Evolutionary conservation across 2,888 invertebrate genomes (phyloP).

Genomic region (Dryadula phaetusa): DNA sequence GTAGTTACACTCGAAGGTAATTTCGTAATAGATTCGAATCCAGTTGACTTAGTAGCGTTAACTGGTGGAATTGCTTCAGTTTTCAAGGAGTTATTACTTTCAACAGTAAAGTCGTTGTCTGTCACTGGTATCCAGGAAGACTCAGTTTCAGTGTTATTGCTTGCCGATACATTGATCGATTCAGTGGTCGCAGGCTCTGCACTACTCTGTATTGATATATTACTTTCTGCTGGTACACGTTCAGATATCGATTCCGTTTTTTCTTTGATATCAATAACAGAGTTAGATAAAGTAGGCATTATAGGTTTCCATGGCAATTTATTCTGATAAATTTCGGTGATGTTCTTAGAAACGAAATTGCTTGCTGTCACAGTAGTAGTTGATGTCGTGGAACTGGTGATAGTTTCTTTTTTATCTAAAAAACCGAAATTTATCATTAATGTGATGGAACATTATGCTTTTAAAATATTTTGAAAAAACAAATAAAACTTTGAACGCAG

Average conservation of each 20-base stretch:
- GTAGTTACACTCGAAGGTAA: slow-evolving; percentile 74
- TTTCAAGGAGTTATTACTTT: slow-evolving; percentile 50
- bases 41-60: slow-evolving; percentile 67
- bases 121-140: slow-evolving; percentile 63
- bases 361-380: slow-evolving; percentile 57
- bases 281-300: slow-evolving; percentile 50
- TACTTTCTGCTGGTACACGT: slow-evolving; percentile 67
- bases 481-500: too few relatives aligned
- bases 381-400: slow-evolving; percentile 54
- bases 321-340: slow-evolving; percentile 65
- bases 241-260: slow-evolving; percentile 64
- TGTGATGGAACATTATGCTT: too few relatives aligned
- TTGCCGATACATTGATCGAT: slow-evolving; percentile 39
- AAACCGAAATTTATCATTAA: not conserved
- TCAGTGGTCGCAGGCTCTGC: slow-evolving; percentile 56
- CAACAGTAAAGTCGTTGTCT: slow-evolving; percentile 54
- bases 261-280: slow-evolving; percentile 50
- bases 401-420: slow-evolving; percentile 65
- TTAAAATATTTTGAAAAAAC: not conserved
- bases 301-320: slow-evolving; percentile 64
- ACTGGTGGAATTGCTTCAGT: slow-evolving; percentile 63
- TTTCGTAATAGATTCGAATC: slow-evolving; percentile 81
- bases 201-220: slow-evolving; percentile 65
- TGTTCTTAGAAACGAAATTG: slow-evolving; percentile 64
- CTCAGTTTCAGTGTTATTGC: slow-evolving; percentile 45